phyloP scores from a whole-genome alignment of 2,888 invertebrate genomes.

The Acleris emargana region DNA sequence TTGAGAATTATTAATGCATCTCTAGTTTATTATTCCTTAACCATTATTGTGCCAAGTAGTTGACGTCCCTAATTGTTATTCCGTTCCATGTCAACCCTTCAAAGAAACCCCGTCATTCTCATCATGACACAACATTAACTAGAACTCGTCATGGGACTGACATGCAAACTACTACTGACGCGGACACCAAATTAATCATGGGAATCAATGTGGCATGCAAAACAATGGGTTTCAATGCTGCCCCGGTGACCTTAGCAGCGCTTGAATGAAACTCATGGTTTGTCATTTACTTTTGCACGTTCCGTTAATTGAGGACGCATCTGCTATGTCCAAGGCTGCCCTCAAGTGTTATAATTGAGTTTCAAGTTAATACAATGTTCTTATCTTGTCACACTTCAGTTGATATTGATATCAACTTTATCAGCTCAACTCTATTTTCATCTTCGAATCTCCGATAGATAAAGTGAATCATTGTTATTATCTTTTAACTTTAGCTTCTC shows the following conservation, averaged over 20 bases:
- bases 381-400: conserved; percentile 13
- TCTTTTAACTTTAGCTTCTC: not conserved
- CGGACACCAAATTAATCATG: conserved; percentile 41
- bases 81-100: conserved; percentile 11
- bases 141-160: conserved; percentile 41
- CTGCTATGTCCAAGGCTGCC: conserved; percentile 23
- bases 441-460: conserved; percentile 1
- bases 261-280: conserved; percentile 32
- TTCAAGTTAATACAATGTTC: conserved; percentile 7
- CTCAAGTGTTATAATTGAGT: conserved; percentile 17
- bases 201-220: conserved; percentile 38
- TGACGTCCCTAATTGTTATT: conserved; percentile 5
- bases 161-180: conserved; percentile 46
- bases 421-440: conserved; percentile 18
- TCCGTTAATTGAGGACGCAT: conserved; percentile 20
- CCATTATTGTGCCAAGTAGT: not conserved
- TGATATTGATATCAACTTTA: conserved; percentile 16
- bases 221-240: conserved; percentile 41
- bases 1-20: not conserved
- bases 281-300: conserved; percentile 26
- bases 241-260: conserved; percentile 36
- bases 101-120: conserved; percentile 21
- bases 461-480: conserved; percentile 4
- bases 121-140: conserved; percentile 24
- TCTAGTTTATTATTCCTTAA: not conserved